These are phyloP conservation scores for Trichomycterus rosablanca DNA, from an alignment of 2,113 vertebrate species.

Conservation along the genomic window DNA sequence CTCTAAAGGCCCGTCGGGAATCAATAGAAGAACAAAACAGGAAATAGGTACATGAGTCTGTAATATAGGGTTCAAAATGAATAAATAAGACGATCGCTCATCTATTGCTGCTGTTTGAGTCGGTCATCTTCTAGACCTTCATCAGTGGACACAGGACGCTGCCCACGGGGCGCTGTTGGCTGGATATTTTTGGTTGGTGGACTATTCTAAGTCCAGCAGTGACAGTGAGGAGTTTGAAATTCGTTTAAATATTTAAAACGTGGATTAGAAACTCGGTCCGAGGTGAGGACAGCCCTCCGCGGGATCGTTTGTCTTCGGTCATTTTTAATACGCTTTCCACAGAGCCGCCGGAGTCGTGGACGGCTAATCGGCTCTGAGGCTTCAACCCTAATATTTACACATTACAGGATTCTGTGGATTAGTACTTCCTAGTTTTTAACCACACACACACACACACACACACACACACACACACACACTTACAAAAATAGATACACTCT, in stretches of 20 bases:
- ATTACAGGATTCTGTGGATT: conserved; percentile 43
- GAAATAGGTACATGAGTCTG: too few species aligned
- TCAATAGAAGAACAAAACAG: too few species aligned
- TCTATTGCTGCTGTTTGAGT: too few species aligned
- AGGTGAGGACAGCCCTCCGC: not conserved
- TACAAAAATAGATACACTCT: too few species aligned
- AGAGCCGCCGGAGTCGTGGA: conserved; percentile 33
- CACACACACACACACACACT: conserved; percentile 7
- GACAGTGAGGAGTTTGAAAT: too few species aligned
- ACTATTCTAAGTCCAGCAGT: too few species aligned
- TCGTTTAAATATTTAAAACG: conserved; percentile 8
- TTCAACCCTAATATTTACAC: conserved; percentile 48
- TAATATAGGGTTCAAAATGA: too few species aligned
- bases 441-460: conserved; percentile 2
- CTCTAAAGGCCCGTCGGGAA: too few species aligned
- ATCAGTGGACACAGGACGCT: too few species aligned
- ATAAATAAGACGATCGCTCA: not conserved
- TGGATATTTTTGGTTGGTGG: too few species aligned
- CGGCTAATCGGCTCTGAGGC: conserved; percentile 45
- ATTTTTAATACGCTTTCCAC: conserved; percentile 40
- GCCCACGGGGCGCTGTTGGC: too few species aligned
- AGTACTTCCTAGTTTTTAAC: conserved; percentile 26
- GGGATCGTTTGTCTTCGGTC: conserved; percentile 43
- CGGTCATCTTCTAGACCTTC: too few species aligned
- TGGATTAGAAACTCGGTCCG: not conserved